Evolutionary conservation across 2,797 vertebrate genomes (phyloP), one percentile per base, ranked within the genome.

Genomic region (Channa striata): DNA sequence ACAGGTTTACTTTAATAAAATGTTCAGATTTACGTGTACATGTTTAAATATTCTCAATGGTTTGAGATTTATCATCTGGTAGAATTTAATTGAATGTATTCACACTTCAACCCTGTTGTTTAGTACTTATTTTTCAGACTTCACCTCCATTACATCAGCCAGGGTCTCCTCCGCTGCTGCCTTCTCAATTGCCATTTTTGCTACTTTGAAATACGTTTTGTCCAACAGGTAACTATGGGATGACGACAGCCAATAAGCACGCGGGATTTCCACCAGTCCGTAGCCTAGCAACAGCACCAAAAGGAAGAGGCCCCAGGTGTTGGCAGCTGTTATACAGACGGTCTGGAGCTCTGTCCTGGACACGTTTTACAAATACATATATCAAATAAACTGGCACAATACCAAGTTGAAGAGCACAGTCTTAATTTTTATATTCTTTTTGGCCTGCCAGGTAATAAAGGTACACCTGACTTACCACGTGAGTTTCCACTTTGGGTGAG

Each of bases 231-330:
- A 95, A 49, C 91, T 93, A 2, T 91, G 94, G 81, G 95, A 94
- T 6, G 96, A 96, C 37, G 96, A 95, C 77, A 94, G 95, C 97
- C 97, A 98, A 82, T 95, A 95, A 19, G 96, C 97, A 19, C 96
- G 95, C 0, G 97, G 97, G 75, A 98, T 97, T 89, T 98, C 97
- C 50, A 98, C 97, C 86, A 99, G 91, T 19, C 97, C 97, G 4
- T 98, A 98, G 36, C 97, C 97, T 80, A 99, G 84, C 86, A 99
- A 85, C 75, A 98, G 82, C 60, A 99, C 97, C n/a, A 99, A 93
- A 53, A 98, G 95, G 83, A 98, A 97, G 0, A 98, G 93, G 40
- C 97, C 97, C 97, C 97, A 98, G 0, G 97, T 98, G 79, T 98
- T 98, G 61, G 97, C 97, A 33, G 97, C 96, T 2, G 96, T 96